Percentiles rank a stretch among this genome's conserved stretches.
Evolutionary conservation across 2,888 invertebrate species (phyloP).

Genomic region (Buathra laborator): DNA sequence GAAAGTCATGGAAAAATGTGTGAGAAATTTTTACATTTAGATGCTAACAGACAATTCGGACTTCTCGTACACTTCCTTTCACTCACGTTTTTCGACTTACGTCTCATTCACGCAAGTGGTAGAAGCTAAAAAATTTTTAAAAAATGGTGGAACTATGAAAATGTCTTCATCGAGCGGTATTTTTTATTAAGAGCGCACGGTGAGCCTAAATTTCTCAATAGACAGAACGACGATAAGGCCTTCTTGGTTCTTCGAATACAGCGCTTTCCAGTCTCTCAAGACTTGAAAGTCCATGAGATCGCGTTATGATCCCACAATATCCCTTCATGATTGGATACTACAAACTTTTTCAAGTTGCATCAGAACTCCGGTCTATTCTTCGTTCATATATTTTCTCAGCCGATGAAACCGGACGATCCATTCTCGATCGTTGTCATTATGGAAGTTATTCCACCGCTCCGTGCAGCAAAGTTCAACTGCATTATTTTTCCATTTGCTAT

Average conservation of each 20-base stretch:
- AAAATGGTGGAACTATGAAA: background rate
- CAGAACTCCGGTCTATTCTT: background rate
- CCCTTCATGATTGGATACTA: conserved; percentile 80
- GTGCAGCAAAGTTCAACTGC: conserved; percentile 37
- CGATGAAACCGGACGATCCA: conserved; percentile 12
- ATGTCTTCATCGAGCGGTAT: background rate
- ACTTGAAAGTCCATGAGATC: conserved; percentile 35
- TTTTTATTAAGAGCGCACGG: background rate
- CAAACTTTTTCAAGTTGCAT: conserved; percentile 72
- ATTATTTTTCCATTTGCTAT: conserved; percentile 42
- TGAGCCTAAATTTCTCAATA: background rate
- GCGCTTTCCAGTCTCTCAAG: conserved; percentile 12
- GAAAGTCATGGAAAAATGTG: conserved; percentile 14
- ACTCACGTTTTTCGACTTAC: background rate
- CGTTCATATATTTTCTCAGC: background rate
- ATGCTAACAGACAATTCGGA: background rate
- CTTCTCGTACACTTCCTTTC: background rate
- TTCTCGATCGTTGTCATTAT: conserved; percentile 27
- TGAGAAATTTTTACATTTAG: background rate
- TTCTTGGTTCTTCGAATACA: background rate
- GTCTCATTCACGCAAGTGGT: background rate
- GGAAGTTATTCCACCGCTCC: conserved; percentile 27
- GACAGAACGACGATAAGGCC: background rate
- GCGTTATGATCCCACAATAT: conserved; percentile 81
- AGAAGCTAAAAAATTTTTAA: background rate